Conservation (phyloP, 2,888 invertebrate genomes). For the Graphium colonna region DNA sequence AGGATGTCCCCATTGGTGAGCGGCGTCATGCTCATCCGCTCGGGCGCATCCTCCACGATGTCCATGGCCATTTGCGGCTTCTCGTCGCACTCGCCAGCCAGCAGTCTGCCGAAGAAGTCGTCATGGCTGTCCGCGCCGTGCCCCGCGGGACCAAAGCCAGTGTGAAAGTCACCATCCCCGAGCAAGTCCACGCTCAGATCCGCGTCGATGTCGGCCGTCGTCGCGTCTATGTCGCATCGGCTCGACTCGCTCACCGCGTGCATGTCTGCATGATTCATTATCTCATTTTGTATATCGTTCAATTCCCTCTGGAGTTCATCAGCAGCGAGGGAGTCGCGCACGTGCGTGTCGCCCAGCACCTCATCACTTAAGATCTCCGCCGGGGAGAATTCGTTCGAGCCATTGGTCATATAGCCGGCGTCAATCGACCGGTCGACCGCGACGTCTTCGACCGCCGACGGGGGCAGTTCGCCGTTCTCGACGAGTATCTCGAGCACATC, state of each 20-base stretch:
- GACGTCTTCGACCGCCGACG: conserved; percentile 88
- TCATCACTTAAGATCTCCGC: conserved; percentile 58
- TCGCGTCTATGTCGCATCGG: conserved; percentile 40
- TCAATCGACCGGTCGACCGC: conserved; percentile 70
- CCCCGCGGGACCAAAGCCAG: conserved; percentile 54
- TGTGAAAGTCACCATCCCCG: conserved; percentile 42
- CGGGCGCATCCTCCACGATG: conserved; percentile 55
- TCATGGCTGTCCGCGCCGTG: conserved; percentile 55
- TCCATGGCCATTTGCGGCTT: conserved; percentile 58
- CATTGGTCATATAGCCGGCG: conserved; percentile 40
- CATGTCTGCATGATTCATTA: conserved; percentile 63
- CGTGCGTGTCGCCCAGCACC: conserved; percentile 51
- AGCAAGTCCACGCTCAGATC: conserved; percentile 41
- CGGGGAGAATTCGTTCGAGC: conserved; percentile 50
- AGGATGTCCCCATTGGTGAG: conserved; percentile 63
- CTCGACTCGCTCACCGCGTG: conserved; percentile 43
- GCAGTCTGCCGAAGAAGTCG: conserved; percentile 63
- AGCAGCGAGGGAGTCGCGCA: conserved; percentile 58
- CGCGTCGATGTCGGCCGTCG: conserved; percentile 49
- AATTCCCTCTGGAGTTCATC: conserved; percentile 67
- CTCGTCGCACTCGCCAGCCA: conserved; percentile 51
- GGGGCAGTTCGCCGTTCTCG: conserved; percentile 94
- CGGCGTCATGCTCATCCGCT: conserved; percentile 61
- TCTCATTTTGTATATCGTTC: conserved; percentile 69
- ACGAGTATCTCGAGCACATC: conserved; percentile 96